Evolutionary conservation across 2,797 vertebrate genomes (phyloP).

Genomic region (Oreochromis grahami): DNA sequence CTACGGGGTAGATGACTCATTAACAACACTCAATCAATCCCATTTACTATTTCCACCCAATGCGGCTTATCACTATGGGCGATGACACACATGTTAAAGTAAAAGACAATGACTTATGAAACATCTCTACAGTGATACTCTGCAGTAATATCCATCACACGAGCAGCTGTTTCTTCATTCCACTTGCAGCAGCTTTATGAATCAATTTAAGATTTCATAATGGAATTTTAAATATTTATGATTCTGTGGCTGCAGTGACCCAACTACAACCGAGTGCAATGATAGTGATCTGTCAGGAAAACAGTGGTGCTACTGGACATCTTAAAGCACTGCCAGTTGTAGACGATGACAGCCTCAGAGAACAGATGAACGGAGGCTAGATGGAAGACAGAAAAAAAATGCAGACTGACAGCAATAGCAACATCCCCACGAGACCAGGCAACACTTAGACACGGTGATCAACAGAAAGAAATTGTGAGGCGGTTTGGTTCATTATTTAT

Average conservation of each 20-base stretch:
- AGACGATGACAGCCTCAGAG: background rate
- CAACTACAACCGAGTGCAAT: background rate
- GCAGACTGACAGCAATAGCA: background rate
- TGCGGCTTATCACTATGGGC: background rate
- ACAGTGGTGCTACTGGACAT: background rate
- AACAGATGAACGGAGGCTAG: background rate
- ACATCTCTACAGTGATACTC: background rate
- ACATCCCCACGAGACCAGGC: background rate
- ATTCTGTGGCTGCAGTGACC: conserved; percentile 4
- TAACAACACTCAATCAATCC: background rate
- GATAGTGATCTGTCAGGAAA: background rate
- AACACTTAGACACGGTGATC: background rate
- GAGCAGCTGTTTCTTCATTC: background rate
- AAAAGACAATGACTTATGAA: background rate
- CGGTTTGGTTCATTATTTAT: background rate
- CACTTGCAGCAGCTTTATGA: conserved; percentile 21
- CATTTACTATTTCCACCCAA: background rate
- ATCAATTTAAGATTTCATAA: conserved; percentile 49
- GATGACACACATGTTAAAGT: background rate
- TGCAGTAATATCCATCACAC: background rate
- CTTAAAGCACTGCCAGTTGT: background rate
- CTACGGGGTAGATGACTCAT: background rate
- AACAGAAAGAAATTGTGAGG: background rate
- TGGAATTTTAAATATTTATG: conserved; percentile 56
- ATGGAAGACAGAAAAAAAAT: background rate